Percentiles rank a stretch among this genome's conserved stretches.
Conservation (phyloP, 1,140 invertebrate species). For the Formica selysi region DNA sequence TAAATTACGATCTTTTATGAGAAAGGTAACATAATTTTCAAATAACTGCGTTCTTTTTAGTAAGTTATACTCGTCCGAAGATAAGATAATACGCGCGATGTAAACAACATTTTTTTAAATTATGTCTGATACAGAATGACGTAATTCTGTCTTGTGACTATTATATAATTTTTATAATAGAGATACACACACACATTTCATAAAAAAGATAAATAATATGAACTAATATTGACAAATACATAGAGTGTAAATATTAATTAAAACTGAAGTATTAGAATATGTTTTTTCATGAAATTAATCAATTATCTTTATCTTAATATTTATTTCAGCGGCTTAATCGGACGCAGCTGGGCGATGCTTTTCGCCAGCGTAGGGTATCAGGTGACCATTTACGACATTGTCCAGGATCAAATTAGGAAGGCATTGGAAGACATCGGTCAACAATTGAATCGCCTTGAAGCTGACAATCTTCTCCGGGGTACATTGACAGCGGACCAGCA, state of each 20-base stretch:
- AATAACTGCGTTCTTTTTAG: constrained; percentile 13
- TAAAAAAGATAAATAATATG: neutral
- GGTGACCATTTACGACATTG: constrained; percentile 94
- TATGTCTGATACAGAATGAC: neutral
- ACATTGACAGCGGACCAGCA: constrained; percentile 91
- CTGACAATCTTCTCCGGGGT: constrained; percentile 91
- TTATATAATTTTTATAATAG: neutral
- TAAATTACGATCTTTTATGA: neutral
- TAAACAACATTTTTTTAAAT: neutral
- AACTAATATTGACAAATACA: neutral
- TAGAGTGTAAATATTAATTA: neutral
- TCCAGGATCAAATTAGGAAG: constrained; percentile 90
- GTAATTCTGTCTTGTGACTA: neutral
- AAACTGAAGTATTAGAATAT: neutral
- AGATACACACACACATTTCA: neutral
- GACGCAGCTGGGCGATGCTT: constrained; percentile 97
- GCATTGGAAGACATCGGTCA: constrained; percentile 91
- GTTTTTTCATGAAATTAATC: constrained; percentile 1
- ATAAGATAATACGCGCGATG: constrained; percentile 43
- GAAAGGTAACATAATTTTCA: neutral
- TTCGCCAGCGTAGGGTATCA: constrained; percentile 97
- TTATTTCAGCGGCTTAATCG: constrained; percentile 94
- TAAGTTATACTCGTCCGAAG: neutral
- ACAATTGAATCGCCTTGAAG: constrained; percentile 91
- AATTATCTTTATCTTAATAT: neutral